Percentiles rank a stretch among this genome's conserved stretches.
These are phyloP conservation scores for Cephalotes varians DNA, from an alignment of 2,888 invertebrate species.

Conservation along the genomic window DNA sequence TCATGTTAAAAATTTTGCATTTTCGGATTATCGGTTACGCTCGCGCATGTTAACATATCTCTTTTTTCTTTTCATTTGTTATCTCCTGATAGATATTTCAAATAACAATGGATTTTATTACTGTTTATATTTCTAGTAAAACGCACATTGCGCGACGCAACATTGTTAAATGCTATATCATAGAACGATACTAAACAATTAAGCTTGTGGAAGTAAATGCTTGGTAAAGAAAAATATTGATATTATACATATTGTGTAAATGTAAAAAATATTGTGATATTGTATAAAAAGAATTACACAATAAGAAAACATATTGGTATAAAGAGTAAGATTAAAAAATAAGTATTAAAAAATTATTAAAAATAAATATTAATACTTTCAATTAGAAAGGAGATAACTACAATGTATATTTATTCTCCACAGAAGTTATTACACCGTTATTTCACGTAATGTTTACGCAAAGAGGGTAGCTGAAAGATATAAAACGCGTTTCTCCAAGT, in stretches of 20 bases:
- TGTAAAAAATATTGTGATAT: too few species aligned
- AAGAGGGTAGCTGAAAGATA: conserved; percentile 27
- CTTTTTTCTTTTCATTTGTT: background rate
- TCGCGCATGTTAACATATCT: background rate
- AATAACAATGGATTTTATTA: background rate
- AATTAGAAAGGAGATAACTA: background rate
- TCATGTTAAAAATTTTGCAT: background rate
- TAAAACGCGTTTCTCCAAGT: conserved; percentile 23
- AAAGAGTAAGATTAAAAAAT: too few species aligned
- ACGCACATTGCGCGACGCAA: background rate
- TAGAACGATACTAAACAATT: background rate
- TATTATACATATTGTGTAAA: too few species aligned
- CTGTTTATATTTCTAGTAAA: background rate
- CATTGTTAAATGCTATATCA: background rate
- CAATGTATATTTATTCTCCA: conserved; percentile 10
- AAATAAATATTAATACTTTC: background rate
- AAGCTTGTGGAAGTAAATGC: background rate
- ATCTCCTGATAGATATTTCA: background rate
- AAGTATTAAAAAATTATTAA: background rate
- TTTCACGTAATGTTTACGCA: background rate
- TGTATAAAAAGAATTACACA: background rate
- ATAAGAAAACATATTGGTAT: background rate
- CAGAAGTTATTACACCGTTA: background rate
- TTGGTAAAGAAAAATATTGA: background rate
- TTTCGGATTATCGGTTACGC: conserved; percentile 49